Percentiles rank a stretch among this genome's conserved stretches.
phyloP scores from a whole-genome alignment of 1,140 invertebrate genomes.

The Drosophila cardini region DNA sequence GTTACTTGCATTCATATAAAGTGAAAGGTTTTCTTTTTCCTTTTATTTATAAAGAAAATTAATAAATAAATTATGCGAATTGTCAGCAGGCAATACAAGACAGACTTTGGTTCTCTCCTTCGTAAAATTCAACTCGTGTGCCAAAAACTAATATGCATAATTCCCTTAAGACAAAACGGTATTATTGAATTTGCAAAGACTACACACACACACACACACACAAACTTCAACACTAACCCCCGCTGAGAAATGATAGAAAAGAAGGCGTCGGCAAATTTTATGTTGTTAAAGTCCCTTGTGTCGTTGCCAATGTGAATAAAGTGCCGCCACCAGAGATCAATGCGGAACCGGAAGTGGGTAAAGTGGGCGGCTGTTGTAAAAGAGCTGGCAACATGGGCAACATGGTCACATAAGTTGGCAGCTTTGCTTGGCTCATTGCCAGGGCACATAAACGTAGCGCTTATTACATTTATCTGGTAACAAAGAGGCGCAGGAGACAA shows the following conservation, averaged over 20 bases:
- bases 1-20: slow-evolving; percentile 4
- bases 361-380: slow-evolving; percentile 10
- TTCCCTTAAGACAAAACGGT: slow-evolving; percentile 73
- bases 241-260: neutral
- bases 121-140: slow-evolving; percentile 28
- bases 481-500: slow-evolving; percentile 57
- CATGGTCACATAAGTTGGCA: slow-evolving; percentile 5
- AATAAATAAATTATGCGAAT: slow-evolving; percentile 75
- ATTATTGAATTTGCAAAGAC: slow-evolving; percentile 55
- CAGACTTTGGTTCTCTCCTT: neutral
- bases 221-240: neutral
- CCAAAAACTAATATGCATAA: slow-evolving; percentile 71
- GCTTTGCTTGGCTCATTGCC: slow-evolving; percentile 28
- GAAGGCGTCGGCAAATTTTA: neutral
- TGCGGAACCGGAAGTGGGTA: slow-evolving; percentile 25
- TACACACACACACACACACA: slow-evolving; percentile 16
- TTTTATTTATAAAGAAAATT: slow-evolving; percentile 72
- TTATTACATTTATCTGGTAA: slow-evolving; percentile 77
- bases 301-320: slow-evolving; percentile 46
- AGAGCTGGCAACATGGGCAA: slow-evolving; percentile 12
- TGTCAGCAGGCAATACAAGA: slow-evolving; percentile 9
- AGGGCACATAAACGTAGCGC: slow-evolving; percentile 63
- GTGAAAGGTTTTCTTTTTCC: slow-evolving; percentile 13
- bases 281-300: slow-evolving; percentile 33
- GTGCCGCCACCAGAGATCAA: slow-evolving; percentile 42